Evolutionary conservation across 2,888 invertebrate genomes (phyloP).

Genomic region (Tanypteryx hageni): DNA sequence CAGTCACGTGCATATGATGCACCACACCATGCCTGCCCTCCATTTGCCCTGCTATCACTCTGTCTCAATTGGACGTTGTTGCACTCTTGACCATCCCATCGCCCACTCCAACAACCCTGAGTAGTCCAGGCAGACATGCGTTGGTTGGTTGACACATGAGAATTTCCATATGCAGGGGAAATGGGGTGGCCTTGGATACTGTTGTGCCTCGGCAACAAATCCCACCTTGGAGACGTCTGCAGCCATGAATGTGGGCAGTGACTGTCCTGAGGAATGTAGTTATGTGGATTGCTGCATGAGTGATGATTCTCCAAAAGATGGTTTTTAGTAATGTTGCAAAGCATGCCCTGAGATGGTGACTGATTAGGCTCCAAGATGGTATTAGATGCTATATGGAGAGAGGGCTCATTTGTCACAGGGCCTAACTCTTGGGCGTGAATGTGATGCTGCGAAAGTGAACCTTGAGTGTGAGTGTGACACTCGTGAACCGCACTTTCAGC

Average conservation of each 20-base stretch:
- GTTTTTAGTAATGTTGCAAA: constrained; percentile 14
- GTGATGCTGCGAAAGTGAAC: constrained; percentile 28
- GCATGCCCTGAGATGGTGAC: constrained; percentile 38
- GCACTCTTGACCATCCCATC: constrained; percentile 58
- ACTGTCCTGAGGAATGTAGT: constrained; percentile 55
- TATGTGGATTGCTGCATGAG: constrained; percentile 20
- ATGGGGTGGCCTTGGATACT: constrained; percentile 21
- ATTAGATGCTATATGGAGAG: neutral
- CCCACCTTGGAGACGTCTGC: constrained; percentile 42
- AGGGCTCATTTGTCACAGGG: neutral
- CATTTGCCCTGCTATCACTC: constrained; percentile 23
- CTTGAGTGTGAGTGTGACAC: constrained; percentile 21
- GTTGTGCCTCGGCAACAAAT: neutral
- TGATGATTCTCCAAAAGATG: constrained; percentile 17
- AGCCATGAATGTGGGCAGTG: constrained; percentile 44
- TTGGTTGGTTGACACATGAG: constrained; percentile 9
- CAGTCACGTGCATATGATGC: constrained; percentile 16
- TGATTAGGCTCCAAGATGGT: constrained; percentile 4
- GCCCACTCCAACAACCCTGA: constrained; percentile 55
- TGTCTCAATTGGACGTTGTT: neutral
- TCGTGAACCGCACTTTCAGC: constrained; percentile 20
- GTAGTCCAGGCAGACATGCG: constrained; percentile 37
- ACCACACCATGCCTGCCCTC: constrained; percentile 27
- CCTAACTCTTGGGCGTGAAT: constrained; percentile 24
- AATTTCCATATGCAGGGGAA: constrained; percentile 30